phyloP scores from a whole-genome alignment of 2,888 invertebrate species.

The Pachycephus smyrnensis region DNA sequence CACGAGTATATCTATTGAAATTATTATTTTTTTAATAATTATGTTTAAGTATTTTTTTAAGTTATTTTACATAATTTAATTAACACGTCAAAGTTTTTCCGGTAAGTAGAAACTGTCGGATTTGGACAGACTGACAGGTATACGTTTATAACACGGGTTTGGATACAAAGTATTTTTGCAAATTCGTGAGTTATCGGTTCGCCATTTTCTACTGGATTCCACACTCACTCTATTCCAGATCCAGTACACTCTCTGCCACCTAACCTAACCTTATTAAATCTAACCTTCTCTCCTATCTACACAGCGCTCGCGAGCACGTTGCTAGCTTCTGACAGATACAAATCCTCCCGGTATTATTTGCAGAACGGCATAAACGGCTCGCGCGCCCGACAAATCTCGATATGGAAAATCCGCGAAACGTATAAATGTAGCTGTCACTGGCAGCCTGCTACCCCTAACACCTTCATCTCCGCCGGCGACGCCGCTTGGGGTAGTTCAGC shows the following conservation, averaged over 20 bases:
- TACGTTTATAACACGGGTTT: neutral
- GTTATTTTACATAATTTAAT: neutral
- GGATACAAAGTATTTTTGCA: neutral
- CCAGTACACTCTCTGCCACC: neutral
- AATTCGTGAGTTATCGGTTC: neutral
- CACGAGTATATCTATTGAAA: neutral
- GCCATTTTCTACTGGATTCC: neutral
- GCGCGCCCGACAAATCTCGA: constrained; percentile 61
- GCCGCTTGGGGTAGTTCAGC: constrained; percentile 1
- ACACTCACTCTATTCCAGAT: neutral
- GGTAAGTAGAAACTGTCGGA: neutral
- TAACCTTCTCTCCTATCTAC: neutral
- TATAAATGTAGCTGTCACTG: constrained; percentile 65
- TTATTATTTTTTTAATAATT: neutral
- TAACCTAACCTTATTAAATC: neutral
- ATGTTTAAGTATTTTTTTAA: neutral
- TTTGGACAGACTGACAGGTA: neutral
- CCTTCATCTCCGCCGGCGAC: constrained; percentile 43
- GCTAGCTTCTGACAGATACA: constrained; percentile 59
- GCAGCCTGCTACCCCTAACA: constrained; percentile 56
- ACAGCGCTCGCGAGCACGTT: constrained; percentile 10
- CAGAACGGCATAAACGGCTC: constrained; percentile 42
- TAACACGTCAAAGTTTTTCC: neutral
- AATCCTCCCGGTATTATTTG: constrained; percentile 59
- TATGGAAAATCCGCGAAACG: constrained; percentile 62